phyloP scores from a whole-genome alignment of 2,888 invertebrate species.

The Thumatha senex region DNA sequence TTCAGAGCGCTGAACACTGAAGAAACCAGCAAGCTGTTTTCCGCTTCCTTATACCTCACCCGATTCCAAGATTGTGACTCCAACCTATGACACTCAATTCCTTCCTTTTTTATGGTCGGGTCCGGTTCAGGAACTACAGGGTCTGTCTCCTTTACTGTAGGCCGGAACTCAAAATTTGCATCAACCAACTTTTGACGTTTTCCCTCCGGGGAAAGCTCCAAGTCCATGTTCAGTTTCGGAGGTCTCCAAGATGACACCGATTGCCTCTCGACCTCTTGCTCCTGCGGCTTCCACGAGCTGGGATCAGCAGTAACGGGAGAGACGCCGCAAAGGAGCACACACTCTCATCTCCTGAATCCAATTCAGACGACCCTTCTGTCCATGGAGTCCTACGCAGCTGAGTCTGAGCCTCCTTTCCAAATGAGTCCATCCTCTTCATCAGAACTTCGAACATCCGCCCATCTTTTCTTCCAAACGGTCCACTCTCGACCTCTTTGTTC shows the following conservation, averaged over 20 bases:
- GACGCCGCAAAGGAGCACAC: too few relatives aligned
- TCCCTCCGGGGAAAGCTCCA: not conserved
- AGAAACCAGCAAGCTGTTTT: conserved; percentile 20
- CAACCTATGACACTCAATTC: conserved; percentile 22
- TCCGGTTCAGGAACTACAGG: conserved; percentile 15
- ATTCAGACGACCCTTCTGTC: too few relatives aligned
- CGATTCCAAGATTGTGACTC: conserved; percentile 16
- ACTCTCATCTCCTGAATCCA: not conserved
- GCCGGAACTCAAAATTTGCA: conserved; percentile 7
- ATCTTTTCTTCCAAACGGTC: conserved; percentile 1
- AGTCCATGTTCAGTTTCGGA: not conserved
- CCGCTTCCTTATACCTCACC: conserved; percentile 21
- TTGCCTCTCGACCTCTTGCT: conserved; percentile 3
- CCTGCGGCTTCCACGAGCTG: not conserved
- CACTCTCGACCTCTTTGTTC: conserved; percentile 1
- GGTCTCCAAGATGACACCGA: not conserved
- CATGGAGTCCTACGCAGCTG: not conserved
- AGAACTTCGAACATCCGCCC: too few relatives aligned
- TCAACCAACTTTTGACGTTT: too few relatives aligned
- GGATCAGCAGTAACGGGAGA: too few relatives aligned
- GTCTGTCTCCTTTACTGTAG: conserved; percentile 16
- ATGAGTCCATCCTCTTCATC: conserved; percentile 3
- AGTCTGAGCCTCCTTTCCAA: not conserved
- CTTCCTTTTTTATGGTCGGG: conserved; percentile 14
- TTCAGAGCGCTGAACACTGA: conserved; percentile 19